Base-by-base conservation (phyloP, 2,888 invertebrate species). In the Antheraea assamensis region DNA sequence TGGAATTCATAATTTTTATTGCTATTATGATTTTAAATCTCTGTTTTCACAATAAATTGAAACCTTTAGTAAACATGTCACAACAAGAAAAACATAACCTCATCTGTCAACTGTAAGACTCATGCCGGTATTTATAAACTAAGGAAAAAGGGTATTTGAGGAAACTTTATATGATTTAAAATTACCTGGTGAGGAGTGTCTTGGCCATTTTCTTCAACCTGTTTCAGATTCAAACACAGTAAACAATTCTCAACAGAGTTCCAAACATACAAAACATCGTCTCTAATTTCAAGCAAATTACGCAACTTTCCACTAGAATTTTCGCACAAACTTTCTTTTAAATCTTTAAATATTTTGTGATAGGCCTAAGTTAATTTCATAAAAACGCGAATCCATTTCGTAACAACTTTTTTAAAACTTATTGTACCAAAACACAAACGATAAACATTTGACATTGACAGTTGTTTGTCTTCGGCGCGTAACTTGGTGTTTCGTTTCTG, bases 211-310 rank as follows among this genome's bases (percentile, higher is more conserved):
- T 91, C 91, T 85, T 95, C 88, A 83, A 95, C 81, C 85, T 92
- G 86, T 85, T 91, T 94, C 77, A 96, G 80, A 86, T 96, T 96
- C 77, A 97, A 88, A 75, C 96, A 94, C 80, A 96, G 90, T 76
- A 97, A 93, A 87, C 96, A 96, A 83, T 95, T 95, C 85, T 96
- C 96, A 74, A 94, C 89, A 2, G 95, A 93, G 84, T 96, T 95
- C 97, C 97, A 97, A 80, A 96, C 94, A 83, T 96, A 97, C 74
- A 97, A 89, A 79, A 96, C 95, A 87, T 96, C 96, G 79, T 97
- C 96, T 75, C 95, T 95, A 73, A 96, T 94, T 80, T 95, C 95
- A 47, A 97, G 85, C 78, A 96, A 95, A 88, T 96, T 96, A 75
- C 95, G 92, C 78, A 96, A 95, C 81, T 96, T 96, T 75, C 92